Conservation (phyloP, 2,888 invertebrate genomes). For the Sthenelais limicola region DNA sequence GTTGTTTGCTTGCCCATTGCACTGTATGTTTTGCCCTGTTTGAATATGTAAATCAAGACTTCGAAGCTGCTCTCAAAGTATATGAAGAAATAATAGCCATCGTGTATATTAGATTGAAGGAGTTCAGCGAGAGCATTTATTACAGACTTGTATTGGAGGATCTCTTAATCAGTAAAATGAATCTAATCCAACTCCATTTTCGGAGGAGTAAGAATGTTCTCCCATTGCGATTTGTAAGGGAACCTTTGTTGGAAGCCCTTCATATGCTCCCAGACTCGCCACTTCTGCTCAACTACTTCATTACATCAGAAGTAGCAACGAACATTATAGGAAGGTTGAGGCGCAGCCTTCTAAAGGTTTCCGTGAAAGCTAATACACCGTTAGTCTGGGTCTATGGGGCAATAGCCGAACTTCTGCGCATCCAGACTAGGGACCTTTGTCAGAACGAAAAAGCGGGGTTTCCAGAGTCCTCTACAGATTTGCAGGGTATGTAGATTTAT, state of each 20-base stretch:
- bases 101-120: not conserved
- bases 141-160: slow-evolving; percentile 45
- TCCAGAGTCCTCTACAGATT: too few species aligned
- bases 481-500: too few species aligned
- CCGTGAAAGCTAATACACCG: slow-evolving; percentile 50
- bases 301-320: slow-evolving; percentile 61
- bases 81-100: slow-evolving; percentile 46
- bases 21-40: slow-evolving; percentile 63
- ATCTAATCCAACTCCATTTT: slow-evolving; percentile 59
- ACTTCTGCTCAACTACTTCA: slow-evolving; percentile 58
- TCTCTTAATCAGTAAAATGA: slow-evolving; percentile 47
- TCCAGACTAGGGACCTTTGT: slow-evolving; percentile 18
- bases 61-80: slow-evolving; percentile 50
- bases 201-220: slow-evolving; percentile 47
- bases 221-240: slow-evolving; percentile 57
- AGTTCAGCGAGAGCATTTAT: slow-evolving; percentile 1
- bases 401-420: slow-evolving; percentile 55
- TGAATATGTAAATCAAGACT: slow-evolving; percentile 61
- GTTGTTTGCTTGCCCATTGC: slow-evolving; percentile 47
- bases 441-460: slow-evolving; percentile 63
- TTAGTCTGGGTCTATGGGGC: slow-evolving; percentile 52
- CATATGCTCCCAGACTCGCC: slow-evolving; percentile 58
- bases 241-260: slow-evolving; percentile 57
- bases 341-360: slow-evolving; percentile 57
- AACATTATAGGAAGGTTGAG: slow-evolving; percentile 62